Evolutionary conservation across 2,113 vertebrate species (phyloP), one percentile per base, ranked within the genome.

Genomic region (Rhinichthys klamathensis): DNA sequence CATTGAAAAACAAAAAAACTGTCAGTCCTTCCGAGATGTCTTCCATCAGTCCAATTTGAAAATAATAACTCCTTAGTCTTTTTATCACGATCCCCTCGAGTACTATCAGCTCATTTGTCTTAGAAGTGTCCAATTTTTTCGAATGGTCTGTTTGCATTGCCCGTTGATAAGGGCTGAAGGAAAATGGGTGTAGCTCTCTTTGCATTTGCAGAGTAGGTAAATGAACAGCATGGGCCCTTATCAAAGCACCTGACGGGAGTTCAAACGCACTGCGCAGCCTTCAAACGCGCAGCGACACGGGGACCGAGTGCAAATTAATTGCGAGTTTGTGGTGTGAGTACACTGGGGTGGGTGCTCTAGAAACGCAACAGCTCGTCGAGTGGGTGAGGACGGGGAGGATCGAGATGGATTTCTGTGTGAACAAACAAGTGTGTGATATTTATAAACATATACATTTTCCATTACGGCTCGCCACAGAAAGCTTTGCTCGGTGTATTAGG

Each of bases 281-380:
- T 87, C 75, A 79, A 69, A 77, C 80, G 25, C 12, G 6, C 38
- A 84, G 12, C 86, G 90, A 95, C 95, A 92, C 90, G 92, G 86
- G 93, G 89, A 93, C 94, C 94, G 95, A 95, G 94, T 95, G 94
- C 94, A 94, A 96, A 94, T 94, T 95, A 94, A 95, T 96, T 94
- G 95, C 94, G 94, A 94, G 74, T 49, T 58, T 89, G 38, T n/a
- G 25, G 49, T 74, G 92, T 93, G 94, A 93, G 95, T 95, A 95
- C 91, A 92, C 93, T 93, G 92, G 92, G 92, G 91, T 93, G 44
- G 67, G 54, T 56, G 92, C 94, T 92, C 92, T 16, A 51, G 93
- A 95, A 25, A 80, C 49, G 46, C 61, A 44, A 38, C 38, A 72
- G 32, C 46, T 81, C 61, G 51, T 49, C 15, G n/a, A 81, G 79